Base-by-base conservation (phyloP, 2,888 invertebrate genomes). In the Ennomos fuscantarius region DNA sequence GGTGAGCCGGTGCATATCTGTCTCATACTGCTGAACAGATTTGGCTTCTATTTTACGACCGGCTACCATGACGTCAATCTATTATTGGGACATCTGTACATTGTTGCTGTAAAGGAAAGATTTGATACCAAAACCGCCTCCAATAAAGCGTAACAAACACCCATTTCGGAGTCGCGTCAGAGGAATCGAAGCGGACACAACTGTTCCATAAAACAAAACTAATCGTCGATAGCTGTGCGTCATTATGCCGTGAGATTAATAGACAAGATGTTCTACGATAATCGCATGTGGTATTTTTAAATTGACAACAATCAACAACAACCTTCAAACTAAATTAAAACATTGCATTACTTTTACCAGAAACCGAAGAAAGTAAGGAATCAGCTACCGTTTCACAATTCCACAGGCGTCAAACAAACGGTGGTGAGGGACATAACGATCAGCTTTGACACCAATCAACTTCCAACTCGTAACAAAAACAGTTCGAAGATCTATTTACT, bases 101-200 rank as follows among this genome's bases (percentile, higher is more conserved):
- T 24, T 24, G 24, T 24, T 24, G 24, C 24, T 24, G 24, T 12
- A 15, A 15, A 52, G 48, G 47, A 57, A 57, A 47, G 40, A 51
- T 57, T 56, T 42, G 47, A 52, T 44, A 37, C 47, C 47, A 52
- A 48, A 47, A 57, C 33, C 42, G 47, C 33, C n/a, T 33, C 12
- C 48, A 48, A 44, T 40, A 53, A 40, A 33, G 32, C 40, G 45
- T 39, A 50, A 52, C 44, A 39, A 51, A 49, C 40, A 35, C n/a
- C 32, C 33, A 32, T 44, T 13, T 44, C 34, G 15, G 32, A 12
- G 44, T 12, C 43, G 34, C 33, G 39, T 36, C 43, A 44, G 9
- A 51, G n/a, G 15, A 43, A 47, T 12, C 44, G 62, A 55, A 66
- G 53, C 65, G 66, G 65, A 65, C 65, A 64, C 59, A 55, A 68